phyloP scores from a whole-genome alignment of 2,797 vertebrate genomes.

The Eulemur coronatus region DNA sequence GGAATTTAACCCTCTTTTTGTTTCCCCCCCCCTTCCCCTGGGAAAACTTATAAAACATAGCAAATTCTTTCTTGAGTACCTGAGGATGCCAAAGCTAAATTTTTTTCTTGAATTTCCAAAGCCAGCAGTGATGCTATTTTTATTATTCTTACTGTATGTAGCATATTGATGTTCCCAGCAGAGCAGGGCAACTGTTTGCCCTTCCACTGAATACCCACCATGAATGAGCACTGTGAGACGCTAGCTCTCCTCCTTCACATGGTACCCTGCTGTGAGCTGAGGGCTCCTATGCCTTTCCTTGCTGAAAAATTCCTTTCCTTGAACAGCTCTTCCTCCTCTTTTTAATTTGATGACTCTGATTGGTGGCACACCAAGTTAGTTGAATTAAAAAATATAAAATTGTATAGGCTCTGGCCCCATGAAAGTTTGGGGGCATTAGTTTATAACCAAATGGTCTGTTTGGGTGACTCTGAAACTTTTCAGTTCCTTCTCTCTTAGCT shows the following conservation, averaged over 20 bases:
- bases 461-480: not conserved
- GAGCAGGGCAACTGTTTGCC: not conserved
- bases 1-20: not conserved
- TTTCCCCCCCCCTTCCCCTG: accelerated
- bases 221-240: not conserved
- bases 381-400: not conserved
- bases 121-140: not conserved
- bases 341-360: not conserved
- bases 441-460: not conserved
- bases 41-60: not conserved
- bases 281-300: not conserved
- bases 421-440: not conserved
- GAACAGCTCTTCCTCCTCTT: not conserved
- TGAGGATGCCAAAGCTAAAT: not conserved
- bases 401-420: not conserved
- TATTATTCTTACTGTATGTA: not conserved
- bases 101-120: not conserved
- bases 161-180: not conserved
- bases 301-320: not conserved
- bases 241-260: not conserved
- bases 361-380: not conserved
- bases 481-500: not conserved
- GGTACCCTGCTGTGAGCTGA: not conserved
- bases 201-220: not conserved
- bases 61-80: not conserved